These are phyloP conservation scores for Leptosomus discolor DNA, from an alignment of 2,113 vertebrate genomes.

Conservation along the genomic window DNA sequence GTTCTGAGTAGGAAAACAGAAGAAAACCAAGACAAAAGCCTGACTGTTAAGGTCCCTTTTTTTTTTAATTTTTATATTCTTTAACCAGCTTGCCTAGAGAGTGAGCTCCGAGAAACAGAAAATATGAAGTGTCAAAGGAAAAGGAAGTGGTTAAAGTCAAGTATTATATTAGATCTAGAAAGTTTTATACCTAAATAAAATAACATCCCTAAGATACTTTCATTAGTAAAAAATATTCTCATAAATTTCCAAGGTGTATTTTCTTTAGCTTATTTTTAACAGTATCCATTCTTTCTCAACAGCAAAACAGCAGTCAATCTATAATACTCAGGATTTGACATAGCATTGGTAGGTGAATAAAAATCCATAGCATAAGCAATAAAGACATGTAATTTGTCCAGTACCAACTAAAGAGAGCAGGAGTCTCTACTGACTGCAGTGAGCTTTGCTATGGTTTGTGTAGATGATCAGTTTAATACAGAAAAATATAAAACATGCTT, in stretches of 20 bases:
- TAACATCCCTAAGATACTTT: neutral
- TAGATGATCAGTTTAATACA: neutral
- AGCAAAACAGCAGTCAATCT: neutral
- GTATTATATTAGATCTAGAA: neutral
- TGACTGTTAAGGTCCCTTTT: neutral
- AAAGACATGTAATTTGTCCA: neutral
- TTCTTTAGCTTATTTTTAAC: neutral
- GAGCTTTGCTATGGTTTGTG: neutral
- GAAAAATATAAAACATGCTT: neutral
- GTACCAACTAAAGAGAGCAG: neutral
- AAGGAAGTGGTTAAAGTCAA: neutral
- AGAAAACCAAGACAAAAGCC: neutral
- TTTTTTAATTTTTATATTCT: neutral
- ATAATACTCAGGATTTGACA: neutral
- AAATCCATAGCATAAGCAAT: neutral
- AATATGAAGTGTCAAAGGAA: neutral
- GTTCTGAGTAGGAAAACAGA: neutral
- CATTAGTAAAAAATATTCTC: neutral
- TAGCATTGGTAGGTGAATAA: neutral
- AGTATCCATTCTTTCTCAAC: neutral
- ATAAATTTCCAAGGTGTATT: neutral
- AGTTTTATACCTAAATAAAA: neutral
- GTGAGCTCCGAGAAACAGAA: neutral
- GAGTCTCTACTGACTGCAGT: neutral
- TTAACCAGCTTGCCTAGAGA: neutral